Base-by-base conservation (phyloP, 2,113 vertebrate species). In the Fukomys damarensis region DNA sequence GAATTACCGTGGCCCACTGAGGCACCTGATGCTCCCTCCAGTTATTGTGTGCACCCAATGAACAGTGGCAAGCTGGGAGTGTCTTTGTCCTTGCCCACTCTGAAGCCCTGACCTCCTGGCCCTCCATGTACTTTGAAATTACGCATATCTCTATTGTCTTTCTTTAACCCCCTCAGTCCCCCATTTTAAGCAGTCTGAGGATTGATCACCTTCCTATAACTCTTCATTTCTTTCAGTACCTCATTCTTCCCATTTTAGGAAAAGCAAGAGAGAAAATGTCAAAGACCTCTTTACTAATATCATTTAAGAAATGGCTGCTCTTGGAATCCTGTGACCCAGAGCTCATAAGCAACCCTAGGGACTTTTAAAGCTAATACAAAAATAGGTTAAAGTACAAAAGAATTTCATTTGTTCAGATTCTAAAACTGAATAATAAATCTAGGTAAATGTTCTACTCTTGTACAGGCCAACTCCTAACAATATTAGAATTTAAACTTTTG, bases 391-490 rank as follows among this genome's bases (percentile, higher is more conserved):
- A 65, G 74, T 80, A 63, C 54, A 76, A 89, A 76, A 38, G 43
- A 32, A 56, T 82, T 86, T 93, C 16, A 52, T 89, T 77, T 91
- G 38, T 43, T 54, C 30, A 46, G 30, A 16, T 90, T 96, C 28
- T 95, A 92, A 92, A 91, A 46, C 38, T 65, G 43, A 94, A 56
- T 80, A 49, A 22, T 80, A 91, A 83, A 94, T 88, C n/a, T 74
- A 68, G 20, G 6, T 94, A 74, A 52, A 61, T 65, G 7, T 82
- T 80, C 56, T 46, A 13, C n/a, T 84, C 81, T 87, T 28, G 10
- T 30, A 52, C 26, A 63, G 79, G n/a, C 16, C 16, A 52, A 91
- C 32, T 32, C 11, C 20, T 76, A 56, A 59, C 26, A 76, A 81
- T 58, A 7, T 66, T 88, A 85, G 30, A 56, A 14, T 38, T 88